Evolutionary conservation across 1,140 invertebrate species (phyloP).

Genomic region (Cataglyphis hispanica): DNA sequence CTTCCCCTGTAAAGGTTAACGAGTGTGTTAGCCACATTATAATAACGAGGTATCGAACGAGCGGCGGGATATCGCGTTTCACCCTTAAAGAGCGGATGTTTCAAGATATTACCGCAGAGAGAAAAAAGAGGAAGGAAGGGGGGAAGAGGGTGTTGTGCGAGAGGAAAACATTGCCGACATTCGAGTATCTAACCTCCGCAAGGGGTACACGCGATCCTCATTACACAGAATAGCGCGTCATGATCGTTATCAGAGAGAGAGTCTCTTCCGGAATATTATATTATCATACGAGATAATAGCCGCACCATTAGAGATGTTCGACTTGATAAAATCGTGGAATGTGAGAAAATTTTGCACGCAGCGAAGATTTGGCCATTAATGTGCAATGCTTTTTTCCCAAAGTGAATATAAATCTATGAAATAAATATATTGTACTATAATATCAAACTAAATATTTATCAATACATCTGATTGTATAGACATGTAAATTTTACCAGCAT

Average conservation of each 20-base stretch:
- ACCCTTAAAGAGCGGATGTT: slow-evolving; percentile 80
- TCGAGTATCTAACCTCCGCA: slow-evolving; percentile 63
- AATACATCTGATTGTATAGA: background rate
- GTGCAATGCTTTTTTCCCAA: no score
- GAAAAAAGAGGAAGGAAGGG: background rate
- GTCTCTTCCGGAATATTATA: slow-evolving; percentile 66
- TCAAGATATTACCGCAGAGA: slow-evolving; percentile 58
- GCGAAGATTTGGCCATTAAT: background rate
- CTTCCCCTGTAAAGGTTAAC: slow-evolving; percentile 76
- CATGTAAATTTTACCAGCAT: background rate
- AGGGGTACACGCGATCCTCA: slow-evolving; percentile 77
- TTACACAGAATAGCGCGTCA: slow-evolving; percentile 69
- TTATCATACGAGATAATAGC: slow-evolving; percentile 71
- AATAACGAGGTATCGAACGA: slow-evolving; percentile 82
- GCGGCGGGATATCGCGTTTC: slow-evolving; percentile 80
- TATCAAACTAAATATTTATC: background rate
- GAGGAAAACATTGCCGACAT: slow-evolving; percentile 58
- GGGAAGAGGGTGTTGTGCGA: slow-evolving; percentile 39
- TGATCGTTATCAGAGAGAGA: slow-evolving; percentile 66
- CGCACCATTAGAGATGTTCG: slow-evolving; percentile 33
- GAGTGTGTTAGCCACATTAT: slow-evolving; percentile 81
- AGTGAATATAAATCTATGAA: background rate
- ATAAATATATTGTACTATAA: no score
- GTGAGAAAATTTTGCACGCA: background rate
- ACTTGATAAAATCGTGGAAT: slow-evolving; percentile 20